A percentile compares a stretch with the other conserved stretches of the same genome.
Evolutionary conservation across 2,888 invertebrate genomes (phyloP).

Genomic region (Ditula angustiorana): DNA sequence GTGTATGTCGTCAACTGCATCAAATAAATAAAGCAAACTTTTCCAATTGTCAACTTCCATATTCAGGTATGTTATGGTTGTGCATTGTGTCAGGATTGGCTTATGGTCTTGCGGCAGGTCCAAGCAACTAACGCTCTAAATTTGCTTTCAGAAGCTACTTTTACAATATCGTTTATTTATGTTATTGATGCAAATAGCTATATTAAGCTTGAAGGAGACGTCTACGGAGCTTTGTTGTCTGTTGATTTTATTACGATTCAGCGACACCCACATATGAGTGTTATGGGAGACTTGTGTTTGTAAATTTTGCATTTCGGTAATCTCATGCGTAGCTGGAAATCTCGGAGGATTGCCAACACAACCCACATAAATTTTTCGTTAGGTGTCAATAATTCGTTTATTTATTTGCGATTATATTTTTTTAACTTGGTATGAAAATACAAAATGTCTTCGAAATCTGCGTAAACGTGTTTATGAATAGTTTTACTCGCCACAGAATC

Average conservation of each 20-base stretch:
- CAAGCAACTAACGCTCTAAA: too few relatives aligned
- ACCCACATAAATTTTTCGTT: conserved; percentile 34
- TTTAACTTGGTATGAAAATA: background rate
- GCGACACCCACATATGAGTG: conserved; percentile 30
- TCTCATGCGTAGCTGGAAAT: conserved; percentile 29
- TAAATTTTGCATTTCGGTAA: conserved; percentile 31
- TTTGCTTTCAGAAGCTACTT: background rate
- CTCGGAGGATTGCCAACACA: conserved; percentile 49
- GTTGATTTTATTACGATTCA: conserved; percentile 27
- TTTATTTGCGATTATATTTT: background rate
- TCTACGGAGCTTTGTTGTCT: conserved; percentile 11
- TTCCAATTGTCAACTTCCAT: too few relatives aligned
- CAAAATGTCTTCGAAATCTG: background rate
- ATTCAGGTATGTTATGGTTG: too few relatives aligned
- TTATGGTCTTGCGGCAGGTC: too few relatives aligned
- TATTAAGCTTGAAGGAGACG: conserved; percentile 23
- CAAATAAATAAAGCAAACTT: too few relatives aligned
- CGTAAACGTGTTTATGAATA: background rate
- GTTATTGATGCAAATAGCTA: conserved; percentile 17
- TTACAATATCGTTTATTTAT: background rate
- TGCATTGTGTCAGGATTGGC: too few relatives aligned
- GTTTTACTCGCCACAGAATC: background rate
- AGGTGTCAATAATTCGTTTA: conserved; percentile 41
- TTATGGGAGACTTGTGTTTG: conserved; percentile 31
- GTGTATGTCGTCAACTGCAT: too few relatives aligned